Percentiles rank a stretch among this genome's conserved stretches.
These are phyloP conservation scores for Acrocephalus arundinaceus DNA, from an alignment of 2,113 vertebrate species.

Conservation along the genomic window DNA sequence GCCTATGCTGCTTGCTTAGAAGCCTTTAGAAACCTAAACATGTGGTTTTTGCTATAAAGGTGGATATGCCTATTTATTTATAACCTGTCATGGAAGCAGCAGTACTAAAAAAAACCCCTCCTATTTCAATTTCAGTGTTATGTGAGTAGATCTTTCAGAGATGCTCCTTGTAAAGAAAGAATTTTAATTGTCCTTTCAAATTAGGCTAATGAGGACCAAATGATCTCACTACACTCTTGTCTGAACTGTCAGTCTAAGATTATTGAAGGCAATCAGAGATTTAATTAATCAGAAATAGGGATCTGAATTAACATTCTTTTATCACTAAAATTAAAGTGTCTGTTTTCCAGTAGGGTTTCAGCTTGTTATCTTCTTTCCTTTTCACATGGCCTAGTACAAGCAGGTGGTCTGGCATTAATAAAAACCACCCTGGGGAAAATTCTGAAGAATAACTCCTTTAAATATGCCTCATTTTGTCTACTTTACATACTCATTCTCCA, in stretches of 20 bases:
- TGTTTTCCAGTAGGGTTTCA: slow-evolving; percentile 29
- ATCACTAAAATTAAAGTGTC: slow-evolving; percentile 34
- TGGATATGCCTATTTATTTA: neutral
- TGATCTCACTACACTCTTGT: neutral
- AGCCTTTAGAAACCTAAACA: neutral
- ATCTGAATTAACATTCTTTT: slow-evolving; percentile 1
- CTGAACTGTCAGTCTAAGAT: neutral
- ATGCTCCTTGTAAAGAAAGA: neutral
- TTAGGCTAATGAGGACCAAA: neutral
- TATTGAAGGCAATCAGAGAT: neutral
- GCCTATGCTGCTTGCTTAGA: neutral
- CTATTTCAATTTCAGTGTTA: neutral
- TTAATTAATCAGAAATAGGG: neutral
- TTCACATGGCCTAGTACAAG: neutral
- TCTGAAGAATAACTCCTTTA: slow-evolving; percentile 30
- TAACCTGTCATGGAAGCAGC: neutral
- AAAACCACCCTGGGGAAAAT: slow-evolving; percentile 27
- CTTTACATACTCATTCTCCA: slow-evolving; percentile 18
- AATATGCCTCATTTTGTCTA: neutral
- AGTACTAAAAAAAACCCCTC: neutral
- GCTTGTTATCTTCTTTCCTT: slow-evolving; percentile 12
- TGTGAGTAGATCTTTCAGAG: neutral
- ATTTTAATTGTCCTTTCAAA: neutral
- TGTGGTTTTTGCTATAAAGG: neutral
- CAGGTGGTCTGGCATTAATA: slow-evolving; percentile 5